Percentiles rank a stretch among this genome's conserved stretches.
Evolutionary conservation across 2,113 vertebrate species (phyloP).

Genomic region (Alces alces): DNA sequence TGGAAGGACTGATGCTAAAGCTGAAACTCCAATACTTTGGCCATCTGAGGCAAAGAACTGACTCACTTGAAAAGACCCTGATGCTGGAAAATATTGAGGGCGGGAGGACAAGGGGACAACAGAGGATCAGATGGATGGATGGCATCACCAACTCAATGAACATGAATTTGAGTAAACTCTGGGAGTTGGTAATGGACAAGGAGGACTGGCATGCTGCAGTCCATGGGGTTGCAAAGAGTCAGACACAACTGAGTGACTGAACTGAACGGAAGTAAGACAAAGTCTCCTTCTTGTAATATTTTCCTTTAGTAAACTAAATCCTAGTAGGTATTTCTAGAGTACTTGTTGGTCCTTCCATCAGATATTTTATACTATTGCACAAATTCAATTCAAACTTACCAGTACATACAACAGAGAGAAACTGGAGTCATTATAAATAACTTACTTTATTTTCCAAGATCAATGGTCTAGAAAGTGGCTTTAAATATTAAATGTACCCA

Average conservation of each 20-base stretch:
- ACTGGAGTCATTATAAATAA: not conserved
- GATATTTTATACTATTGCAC: not conserved
- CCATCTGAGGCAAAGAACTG: not conserved
- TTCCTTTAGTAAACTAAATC: conserved; percentile 9
- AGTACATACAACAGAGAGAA: not conserved
- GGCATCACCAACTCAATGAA: not conserved
- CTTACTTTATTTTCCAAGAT: not conserved
- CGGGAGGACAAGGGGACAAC: accelerated
- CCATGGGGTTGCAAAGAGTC: not conserved
- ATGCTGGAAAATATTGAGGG: not conserved
- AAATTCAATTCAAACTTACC: not conserved
- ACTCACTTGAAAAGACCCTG: not conserved
- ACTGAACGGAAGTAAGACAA: not conserved
- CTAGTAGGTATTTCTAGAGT: not conserved
- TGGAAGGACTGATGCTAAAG: not conserved
- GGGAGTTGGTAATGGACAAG: not conserved
- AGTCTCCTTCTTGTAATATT: not conserved
- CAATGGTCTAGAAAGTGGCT: not conserved
- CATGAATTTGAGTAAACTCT: not conserved
- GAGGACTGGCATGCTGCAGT: accelerated
- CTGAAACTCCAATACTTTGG: not conserved
- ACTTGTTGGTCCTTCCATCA: not conserved
- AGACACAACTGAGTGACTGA: not conserved
- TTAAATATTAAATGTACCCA: not conserved
- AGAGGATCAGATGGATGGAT: not conserved